Evolutionary conservation across 2,888 invertebrate genomes (phyloP), one percentile per base, ranked within the genome.

Genomic region (Holacanthella duospinosa): DNA sequence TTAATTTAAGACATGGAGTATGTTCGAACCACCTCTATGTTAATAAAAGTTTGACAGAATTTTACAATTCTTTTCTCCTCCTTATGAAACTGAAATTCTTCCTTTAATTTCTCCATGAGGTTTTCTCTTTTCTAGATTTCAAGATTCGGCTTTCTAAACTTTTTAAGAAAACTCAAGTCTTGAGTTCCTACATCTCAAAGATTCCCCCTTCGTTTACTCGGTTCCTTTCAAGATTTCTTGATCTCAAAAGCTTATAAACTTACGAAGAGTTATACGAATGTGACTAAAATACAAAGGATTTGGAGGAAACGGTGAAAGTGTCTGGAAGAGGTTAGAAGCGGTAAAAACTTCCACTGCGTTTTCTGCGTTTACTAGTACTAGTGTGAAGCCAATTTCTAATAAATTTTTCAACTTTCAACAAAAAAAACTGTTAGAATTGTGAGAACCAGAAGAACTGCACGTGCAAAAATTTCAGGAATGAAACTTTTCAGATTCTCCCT

Each of bases 221-320:
- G n/a, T n/a, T n/a, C n/a, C n/a, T n/a, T n/a, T n/a, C n/a, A n/a
- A n/a, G n/a, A n/a, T n/a, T n/a, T n/a, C n/a, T n/a, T n/a, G n/a
- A n/a, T n/a, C n/a, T n/a, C n/a, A n/a, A n/a, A n/a, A n/a, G n/a
- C n/a, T n/a, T n/a, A n/a, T n/a, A n/a, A n/a, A n/a, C n/a, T n/a
- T n/a, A 36, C 36, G 60, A 60, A 59, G 59, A 62, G 64, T 62
- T 64, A 66, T 66, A 64, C 6, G 36, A 36, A 36, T 36, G 36
- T 67, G 67, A 67, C 64, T 65, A 62, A 65, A 64, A 67, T 65
- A 58, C 43, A 55, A 54, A 60, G 53, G 53, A 6, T 36, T 16
- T 16, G 55, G 54, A 57, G 54, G 59, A 59, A 29, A 55, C n/a
- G n/a, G n/a, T n/a, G n/a, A n/a, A n/a, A n/a, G n/a, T n/a, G n/a